Evolutionary conservation across 2,113 vertebrate genomes (phyloP), one percentile per base, ranked within the genome.

Genomic region (Gyps fulvus): DNA sequence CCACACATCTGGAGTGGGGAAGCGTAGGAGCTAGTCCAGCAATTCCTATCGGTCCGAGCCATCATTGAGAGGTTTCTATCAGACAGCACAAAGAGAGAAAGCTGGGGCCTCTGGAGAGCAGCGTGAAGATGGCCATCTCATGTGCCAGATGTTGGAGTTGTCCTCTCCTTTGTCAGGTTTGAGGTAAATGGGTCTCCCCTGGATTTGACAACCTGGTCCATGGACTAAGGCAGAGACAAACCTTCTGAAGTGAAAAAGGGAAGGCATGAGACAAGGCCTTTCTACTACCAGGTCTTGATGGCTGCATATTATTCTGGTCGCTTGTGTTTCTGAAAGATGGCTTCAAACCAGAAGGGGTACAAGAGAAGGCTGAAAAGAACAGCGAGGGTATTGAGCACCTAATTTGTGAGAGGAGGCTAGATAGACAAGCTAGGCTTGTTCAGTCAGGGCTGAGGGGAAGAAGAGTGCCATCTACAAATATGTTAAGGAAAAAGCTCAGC

Each of bases 41-140:
- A 45, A 7, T 43, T 87, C 50, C 61, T 40, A 29, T 20, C 3
- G 0, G 32, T 50, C n/a, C 49, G 38, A 83, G 38, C 32, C 31
- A 34, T 19, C 3, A 0, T 5, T 36, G 40, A 78, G 47, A 74
- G 11, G 8, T 9, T 13, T 4, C 14, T 62, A 49, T 9, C 20
- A 83, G 59, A 22, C 34, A 78, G 22, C 7, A 66, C n/a, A 47
- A 36, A 18, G 13, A 78, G 13, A 78, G 25, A 63, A 77, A 52
- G 25, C 16, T 62, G 43, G 20, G 13, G 23, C 9, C 5, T 76
- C 40, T 80, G 26, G 18, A 43, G 8, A 34, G 12, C 29, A 69
- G 40, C 14, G n/a, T 3, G 4, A 43, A 43, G 58, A 52, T 0
- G 7, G n/a, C 5, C 10, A 66, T 13, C 32, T 83, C 3, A 2